These are phyloP conservation scores for Machimus atricapillus DNA, from an alignment of 2,888 invertebrate species.

Conservation along the genomic window DNA sequence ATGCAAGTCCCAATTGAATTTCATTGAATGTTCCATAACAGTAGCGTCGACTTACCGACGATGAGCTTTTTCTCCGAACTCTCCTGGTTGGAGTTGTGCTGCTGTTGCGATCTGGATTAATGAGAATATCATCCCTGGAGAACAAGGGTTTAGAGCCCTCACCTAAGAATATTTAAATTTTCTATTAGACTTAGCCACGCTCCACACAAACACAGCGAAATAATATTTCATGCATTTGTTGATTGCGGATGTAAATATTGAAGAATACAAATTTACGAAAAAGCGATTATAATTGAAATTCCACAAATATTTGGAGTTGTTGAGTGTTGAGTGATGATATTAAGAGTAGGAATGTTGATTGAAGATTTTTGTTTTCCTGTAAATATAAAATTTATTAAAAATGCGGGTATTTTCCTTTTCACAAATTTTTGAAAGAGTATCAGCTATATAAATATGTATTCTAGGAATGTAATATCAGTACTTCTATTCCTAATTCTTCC, in stretches of 20 bases:
- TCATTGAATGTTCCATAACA: not conserved
- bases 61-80: not conserved
- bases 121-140: conserved; percentile 47
- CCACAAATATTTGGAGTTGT: not conserved
- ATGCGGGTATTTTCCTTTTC: too few relatives aligned
- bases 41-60: not conserved
- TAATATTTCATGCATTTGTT: conserved; percentile 12
- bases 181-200: not conserved
- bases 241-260: not conserved
- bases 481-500: too few relatives aligned
- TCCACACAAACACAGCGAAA: not conserved
- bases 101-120: conserved; percentile 36
- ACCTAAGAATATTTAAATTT: conserved; percentile 45
- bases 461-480: too few relatives aligned
- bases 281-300: not conserved
- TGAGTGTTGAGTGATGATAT: too few relatives aligned
- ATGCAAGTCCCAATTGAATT: not conserved
- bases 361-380: too few relatives aligned
- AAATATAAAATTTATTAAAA: too few relatives aligned
- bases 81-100: conserved; percentile 10
- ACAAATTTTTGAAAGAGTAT: too few relatives aligned
- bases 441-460: too few relatives aligned
- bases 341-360: too few relatives aligned
- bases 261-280: not conserved
- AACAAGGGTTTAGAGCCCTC: conserved; percentile 51